Conservation (phyloP, 2,888 invertebrate genomes). For the Chrysotoxum bicinctum region DNA sequence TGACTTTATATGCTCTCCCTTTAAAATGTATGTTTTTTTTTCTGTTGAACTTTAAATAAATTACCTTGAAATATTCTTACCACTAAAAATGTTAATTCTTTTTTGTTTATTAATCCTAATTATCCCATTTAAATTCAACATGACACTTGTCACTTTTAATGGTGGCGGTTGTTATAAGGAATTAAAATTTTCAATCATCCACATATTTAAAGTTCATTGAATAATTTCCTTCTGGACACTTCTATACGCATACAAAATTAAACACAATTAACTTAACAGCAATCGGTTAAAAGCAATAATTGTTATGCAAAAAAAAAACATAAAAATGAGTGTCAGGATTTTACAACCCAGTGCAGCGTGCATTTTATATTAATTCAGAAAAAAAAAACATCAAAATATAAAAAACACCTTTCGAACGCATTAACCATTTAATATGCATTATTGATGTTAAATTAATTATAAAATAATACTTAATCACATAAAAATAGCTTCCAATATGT, state of each 20-base stretch:
- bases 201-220: neutral
- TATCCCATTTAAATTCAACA: neutral
- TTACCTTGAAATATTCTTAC: neutral
- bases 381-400: neutral
- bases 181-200: neutral
- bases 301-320: neutral
- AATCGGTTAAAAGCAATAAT: neutral
- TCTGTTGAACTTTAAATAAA: neutral
- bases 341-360: neutral
- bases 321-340: neutral
- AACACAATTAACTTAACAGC: constrained; percentile 5
- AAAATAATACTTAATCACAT: constrained; percentile 24
- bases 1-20: too few species aligned
- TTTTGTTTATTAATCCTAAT: neutral
- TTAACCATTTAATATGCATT: constrained; percentile 21
- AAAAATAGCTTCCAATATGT: constrained; percentile 12
- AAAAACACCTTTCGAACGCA: constrained; percentile 6
- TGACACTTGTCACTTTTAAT: constrained; percentile 13
- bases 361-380: neutral
- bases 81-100: neutral
- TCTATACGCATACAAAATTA: neutral
- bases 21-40: neutral
- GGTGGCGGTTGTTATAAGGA: neutral
- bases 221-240: neutral
- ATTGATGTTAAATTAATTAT: constrained; percentile 26